Percentiles rank a stretch among this genome's conserved stretches.
These are phyloP conservation scores for Alexandromys fortis DNA, from an alignment of 2,113 vertebrate genomes.

Conservation along the genomic window DNA sequence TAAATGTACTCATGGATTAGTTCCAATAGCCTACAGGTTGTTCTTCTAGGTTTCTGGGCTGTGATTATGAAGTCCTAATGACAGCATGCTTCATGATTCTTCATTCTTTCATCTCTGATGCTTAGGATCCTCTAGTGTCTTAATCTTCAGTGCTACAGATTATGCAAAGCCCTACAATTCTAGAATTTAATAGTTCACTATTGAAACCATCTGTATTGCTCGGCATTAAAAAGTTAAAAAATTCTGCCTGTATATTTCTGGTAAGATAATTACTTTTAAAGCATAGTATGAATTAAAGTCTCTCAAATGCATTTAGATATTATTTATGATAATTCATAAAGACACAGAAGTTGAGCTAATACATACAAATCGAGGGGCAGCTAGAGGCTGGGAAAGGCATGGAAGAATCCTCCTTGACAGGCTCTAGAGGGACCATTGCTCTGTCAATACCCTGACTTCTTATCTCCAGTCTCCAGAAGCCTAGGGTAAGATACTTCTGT, in stretches of 20 bases:
- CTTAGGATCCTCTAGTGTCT: neutral
- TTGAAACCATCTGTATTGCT: neutral
- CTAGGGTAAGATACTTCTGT: neutral
- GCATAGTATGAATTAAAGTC: neutral
- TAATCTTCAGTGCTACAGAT: neutral
- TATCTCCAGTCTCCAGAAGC: neutral
- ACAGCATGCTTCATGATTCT: neutral
- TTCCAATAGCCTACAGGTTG: neutral
- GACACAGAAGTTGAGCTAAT: neutral
- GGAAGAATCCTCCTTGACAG: too few species aligned
- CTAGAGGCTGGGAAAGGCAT: neutral
- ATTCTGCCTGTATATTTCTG: neutral
- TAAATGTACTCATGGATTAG: slow-evolving; percentile 12
- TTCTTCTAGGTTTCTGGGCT: neutral
- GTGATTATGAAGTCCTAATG: neutral
- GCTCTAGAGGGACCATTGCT: fast-evolving
- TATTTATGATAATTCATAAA: neutral
- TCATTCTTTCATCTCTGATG: neutral
- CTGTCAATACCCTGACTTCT: neutral
- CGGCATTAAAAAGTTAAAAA: neutral
- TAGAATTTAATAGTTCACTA: neutral
- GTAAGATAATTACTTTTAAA: neutral
- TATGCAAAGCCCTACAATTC: neutral
- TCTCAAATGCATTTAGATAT: neutral
- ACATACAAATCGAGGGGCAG: neutral